Conservation (phyloP, 2,888 invertebrate genomes). For the Frankliniella fusca region DNA sequence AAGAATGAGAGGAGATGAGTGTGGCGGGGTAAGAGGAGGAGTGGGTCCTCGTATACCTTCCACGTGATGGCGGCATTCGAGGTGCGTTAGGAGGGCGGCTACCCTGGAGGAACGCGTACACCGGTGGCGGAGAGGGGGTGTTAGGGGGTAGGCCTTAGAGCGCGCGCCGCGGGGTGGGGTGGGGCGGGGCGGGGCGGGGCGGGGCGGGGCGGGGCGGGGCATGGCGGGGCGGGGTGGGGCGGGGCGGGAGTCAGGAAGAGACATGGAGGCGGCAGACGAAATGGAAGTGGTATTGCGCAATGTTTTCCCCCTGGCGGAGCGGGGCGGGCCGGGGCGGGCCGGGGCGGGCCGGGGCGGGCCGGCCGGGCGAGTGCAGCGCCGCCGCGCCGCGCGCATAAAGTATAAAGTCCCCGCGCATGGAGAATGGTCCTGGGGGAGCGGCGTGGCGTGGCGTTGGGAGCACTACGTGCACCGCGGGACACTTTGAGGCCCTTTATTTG, state of each 20-base stretch:
- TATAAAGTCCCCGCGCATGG: neutral
- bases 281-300: slow-evolving; percentile 10
- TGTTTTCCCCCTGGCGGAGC: neutral
- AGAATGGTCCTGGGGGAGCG: neutral
- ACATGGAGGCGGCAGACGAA: neutral
- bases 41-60: neutral
- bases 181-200: neutral
- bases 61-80: neutral
- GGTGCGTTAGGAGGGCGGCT: neutral
- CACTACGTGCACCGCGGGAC: neutral
- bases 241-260: neutral
- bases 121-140: too few species aligned
- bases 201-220: neutral
- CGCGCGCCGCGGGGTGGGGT: neutral
- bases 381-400: neutral
- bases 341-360: too few species aligned
- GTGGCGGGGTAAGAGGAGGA: neutral
- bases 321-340: neutral
- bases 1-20: neutral
- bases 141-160: neutral
- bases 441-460: neutral
- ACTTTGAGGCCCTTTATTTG: neutral
- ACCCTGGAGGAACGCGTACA: neutral
- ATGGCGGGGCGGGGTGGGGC: neutral
- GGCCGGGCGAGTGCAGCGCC: neutral